Conservation (phyloP, 2,888 invertebrate genomes). For the Dorcus hopei region DNA sequence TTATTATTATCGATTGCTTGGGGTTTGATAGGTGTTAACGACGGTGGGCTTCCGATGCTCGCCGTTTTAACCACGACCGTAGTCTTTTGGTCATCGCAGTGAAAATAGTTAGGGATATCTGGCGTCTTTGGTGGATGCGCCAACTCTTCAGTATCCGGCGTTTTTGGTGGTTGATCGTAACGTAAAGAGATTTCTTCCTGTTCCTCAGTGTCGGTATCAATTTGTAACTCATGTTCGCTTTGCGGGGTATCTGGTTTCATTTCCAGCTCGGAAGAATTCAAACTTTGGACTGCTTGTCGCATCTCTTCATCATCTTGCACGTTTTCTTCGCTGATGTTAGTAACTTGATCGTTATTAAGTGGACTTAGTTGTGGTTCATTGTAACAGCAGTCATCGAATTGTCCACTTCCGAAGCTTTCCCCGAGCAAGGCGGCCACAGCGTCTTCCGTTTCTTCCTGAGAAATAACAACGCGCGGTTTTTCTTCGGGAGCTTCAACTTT, state of each 20-base stretch:
- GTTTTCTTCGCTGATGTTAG: slow-evolving; percentile 63
- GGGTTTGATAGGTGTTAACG: slow-evolving; percentile 44
- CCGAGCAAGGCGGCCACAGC: slow-evolving; percentile 85
- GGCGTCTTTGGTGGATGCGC: slow-evolving; percentile 56
- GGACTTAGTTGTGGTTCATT: slow-evolving; percentile 54
- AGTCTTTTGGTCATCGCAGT: slow-evolving; percentile 39
- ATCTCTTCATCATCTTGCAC: slow-evolving; percentile 83
- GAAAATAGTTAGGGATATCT: slow-evolving; percentile 55
- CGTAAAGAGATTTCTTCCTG: slow-evolving; percentile 55
- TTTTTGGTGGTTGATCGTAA: slow-evolving; percentile 49
- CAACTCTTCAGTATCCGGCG: slow-evolving; percentile 52
- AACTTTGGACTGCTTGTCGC: slow-evolving; percentile 78
- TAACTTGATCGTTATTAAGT: slow-evolving; percentile 51
- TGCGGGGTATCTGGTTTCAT: slow-evolving; percentile 82
- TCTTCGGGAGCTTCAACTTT: slow-evolving; percentile 55
- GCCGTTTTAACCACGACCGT: slow-evolving; percentile 24
- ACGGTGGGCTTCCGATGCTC: slow-evolving; percentile 44
- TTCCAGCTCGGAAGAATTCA: slow-evolving; percentile 65
- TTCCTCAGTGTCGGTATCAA: slow-evolving; percentile 84
- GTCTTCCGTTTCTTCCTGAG: slow-evolving; percentile 90
- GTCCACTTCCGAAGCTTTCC: slow-evolving; percentile 75
- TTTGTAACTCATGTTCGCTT: slow-evolving; percentile 78
- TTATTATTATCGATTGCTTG: slow-evolving; percentile 12
- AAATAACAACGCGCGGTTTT: slow-evolving; percentile 78
- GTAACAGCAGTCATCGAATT: slow-evolving; percentile 52